These are phyloP conservation scores for Laothoe populi DNA, from an alignment of 2,888 invertebrate species.

Conservation along the genomic window DNA sequence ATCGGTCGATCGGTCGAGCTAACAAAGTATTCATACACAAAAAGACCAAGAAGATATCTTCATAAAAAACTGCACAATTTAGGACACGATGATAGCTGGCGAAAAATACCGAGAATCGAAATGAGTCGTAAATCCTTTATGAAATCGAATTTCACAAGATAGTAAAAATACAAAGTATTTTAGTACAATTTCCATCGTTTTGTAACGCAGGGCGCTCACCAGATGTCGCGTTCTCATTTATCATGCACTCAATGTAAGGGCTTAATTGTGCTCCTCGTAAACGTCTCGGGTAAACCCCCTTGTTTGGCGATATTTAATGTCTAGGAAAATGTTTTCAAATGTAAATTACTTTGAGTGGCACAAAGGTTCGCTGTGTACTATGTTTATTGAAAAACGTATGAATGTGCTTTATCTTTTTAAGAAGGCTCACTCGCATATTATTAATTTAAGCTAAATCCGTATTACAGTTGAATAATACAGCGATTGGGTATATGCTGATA, in stretches of 20 bases:
- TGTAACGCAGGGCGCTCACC: not conserved
- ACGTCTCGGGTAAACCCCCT: constrained; percentile 19
- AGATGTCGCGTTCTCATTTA: constrained; percentile 27
- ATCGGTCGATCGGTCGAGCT: no score
- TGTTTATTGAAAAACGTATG: not conserved
- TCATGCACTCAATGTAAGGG: constrained; percentile 26
- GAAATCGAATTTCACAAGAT: constrained; percentile 18
- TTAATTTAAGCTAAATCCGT: not conserved
- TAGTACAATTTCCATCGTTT: constrained; percentile 4
- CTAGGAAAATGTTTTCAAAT: constrained; percentile 18
- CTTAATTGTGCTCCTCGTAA: constrained; percentile 26
- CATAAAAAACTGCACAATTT: not conserved
- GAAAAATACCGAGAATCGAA: constrained; percentile 1
- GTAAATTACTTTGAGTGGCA: not conserved
- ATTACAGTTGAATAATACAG: no score
- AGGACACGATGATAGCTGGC: constrained; percentile 12
- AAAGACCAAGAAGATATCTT: not conserved
- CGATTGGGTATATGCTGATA: no score
- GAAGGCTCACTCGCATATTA: not conserved
- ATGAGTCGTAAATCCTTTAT: constrained; percentile 19
- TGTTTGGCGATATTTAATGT: constrained; percentile 20
- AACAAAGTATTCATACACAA: not conserved
- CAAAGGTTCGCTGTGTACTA: not conserved
- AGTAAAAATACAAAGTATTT: constrained; percentile 21
- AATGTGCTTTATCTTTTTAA: not conserved